phyloP scores from a whole-genome alignment of 2,888 invertebrate genomes.

The Linnaemya tessellans region DNA sequence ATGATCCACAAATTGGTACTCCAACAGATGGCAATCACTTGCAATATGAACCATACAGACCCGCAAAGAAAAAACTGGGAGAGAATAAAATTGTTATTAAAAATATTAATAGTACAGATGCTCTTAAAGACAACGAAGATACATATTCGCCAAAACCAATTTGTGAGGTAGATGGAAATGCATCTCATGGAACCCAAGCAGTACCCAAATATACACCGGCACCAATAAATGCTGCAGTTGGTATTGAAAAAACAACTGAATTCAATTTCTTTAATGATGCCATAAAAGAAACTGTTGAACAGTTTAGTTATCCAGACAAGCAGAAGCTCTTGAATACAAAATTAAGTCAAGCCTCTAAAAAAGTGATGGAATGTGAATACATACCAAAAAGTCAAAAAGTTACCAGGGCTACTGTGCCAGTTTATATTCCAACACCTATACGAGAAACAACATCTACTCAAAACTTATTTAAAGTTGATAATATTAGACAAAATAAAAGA shows the following conservation, averaged over 20 bases:
- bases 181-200: background rate
- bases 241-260: background rate
- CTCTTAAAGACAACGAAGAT: slow-evolving; percentile 48
- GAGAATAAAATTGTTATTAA: background rate
- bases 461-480: slow-evolving; percentile 5
- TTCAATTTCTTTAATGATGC: background rate
- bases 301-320: background rate
- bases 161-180: background rate
- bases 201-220: slow-evolving; percentile 33
- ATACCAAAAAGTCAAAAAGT: slow-evolving; percentile 44
- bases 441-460: background rate
- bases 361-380: slow-evolving; percentile 26
- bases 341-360: slow-evolving; percentile 11
- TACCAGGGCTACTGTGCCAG: background rate
- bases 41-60: slow-evolving; percentile 65
- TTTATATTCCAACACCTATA: slow-evolving; percentile 50
- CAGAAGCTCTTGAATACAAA: slow-evolving; percentile 12
- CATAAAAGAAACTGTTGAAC: slow-evolving; percentile 17
- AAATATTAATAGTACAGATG: slow-evolving; percentile 29
- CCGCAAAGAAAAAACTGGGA: slow-evolving; percentile 45
- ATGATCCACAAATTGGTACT: slow-evolving; percentile 43
- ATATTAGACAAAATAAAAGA: background rate
- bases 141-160: slow-evolving; percentile 61
- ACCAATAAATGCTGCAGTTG: background rate
- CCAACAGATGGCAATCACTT: slow-evolving; percentile 22